Conservation (phyloP, 2,113 vertebrate genomes). For the Neolamprologus modestus region DNA sequence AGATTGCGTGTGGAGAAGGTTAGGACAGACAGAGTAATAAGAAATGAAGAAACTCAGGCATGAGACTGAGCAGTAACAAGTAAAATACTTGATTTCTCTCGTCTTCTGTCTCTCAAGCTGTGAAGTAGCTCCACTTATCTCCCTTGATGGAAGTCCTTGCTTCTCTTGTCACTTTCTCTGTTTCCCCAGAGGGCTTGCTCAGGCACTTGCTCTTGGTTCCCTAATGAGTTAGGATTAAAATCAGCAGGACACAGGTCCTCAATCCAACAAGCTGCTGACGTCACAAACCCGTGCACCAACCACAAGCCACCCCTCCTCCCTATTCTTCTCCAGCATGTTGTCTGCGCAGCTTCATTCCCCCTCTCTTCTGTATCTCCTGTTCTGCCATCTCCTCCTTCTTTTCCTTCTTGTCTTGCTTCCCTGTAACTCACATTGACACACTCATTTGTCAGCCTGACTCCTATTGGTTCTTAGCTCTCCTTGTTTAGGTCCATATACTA, state of each 20-base stretch:
- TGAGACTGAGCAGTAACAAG: slow-evolving; percentile 17
- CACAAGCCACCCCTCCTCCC: slow-evolving; percentile 36
- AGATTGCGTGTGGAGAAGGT: slow-evolving; percentile 3
- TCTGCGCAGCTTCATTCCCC: background rate
- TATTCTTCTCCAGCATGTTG: background rate
- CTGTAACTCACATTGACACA: background rate
- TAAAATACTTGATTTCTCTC: background rate
- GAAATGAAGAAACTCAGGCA: slow-evolving; percentile 16
- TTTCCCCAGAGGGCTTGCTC: slow-evolving; percentile 25
- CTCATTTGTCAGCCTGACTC: background rate
- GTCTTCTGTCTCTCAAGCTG: background rate
- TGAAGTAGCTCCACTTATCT: slow-evolving; percentile 37
- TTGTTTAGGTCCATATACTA: slow-evolving; percentile 3
- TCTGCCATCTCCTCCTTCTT: background rate
- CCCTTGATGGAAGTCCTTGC: slow-evolving; percentile 5
- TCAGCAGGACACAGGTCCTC: slow-evolving; percentile 72
- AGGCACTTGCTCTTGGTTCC: slow-evolving; percentile 60
- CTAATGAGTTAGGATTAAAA: slow-evolving; percentile 70
- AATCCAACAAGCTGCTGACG: slow-evolving; percentile 75
- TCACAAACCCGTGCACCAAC: slow-evolving; percentile 58
- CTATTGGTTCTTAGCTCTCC: background rate
- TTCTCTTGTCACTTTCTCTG: slow-evolving; percentile 43
- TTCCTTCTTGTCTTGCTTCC: background rate
- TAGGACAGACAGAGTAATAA: slow-evolving; percentile 1
- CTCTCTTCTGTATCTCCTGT: background rate